Percentiles rank a stretch among this genome's conserved stretches.
Evolutionary conservation across 2,888 invertebrate species (phyloP).

Genomic region (Malthinus seriepunctatus): DNA sequence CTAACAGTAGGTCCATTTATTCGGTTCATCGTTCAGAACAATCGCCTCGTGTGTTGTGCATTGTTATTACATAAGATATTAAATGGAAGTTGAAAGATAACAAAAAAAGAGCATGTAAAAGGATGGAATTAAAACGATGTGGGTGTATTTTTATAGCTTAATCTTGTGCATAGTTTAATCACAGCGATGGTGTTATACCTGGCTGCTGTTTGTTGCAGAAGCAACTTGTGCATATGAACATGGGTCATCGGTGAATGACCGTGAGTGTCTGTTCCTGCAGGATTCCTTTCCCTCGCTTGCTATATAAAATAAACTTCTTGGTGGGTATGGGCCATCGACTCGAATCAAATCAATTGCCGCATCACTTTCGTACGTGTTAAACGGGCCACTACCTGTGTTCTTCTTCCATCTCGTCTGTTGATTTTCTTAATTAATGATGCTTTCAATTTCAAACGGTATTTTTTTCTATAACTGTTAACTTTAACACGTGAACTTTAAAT

Average conservation of each 20-base stretch:
- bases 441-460: constrained; percentile 15
- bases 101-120: background rate
- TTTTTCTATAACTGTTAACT: constrained; percentile 4
- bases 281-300: constrained; percentile 17
- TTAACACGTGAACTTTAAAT: background rate
- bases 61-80: background rate
- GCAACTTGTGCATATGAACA: constrained; percentile 8
- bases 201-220: constrained; percentile 13
- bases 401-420: constrained; percentile 10
- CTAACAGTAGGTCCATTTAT: no score
- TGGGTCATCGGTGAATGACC: constrained; percentile 25
- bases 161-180: constrained; percentile 16
- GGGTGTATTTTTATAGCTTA: constrained; percentile 10
- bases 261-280: constrained; percentile 21
- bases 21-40: no score
- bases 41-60: background rate
- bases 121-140: background rate
- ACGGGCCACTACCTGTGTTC: constrained; percentile 16
- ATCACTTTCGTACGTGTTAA: constrained; percentile 20
- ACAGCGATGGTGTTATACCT: constrained; percentile 15
- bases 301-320: constrained; percentile 16
- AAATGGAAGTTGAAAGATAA: background rate
- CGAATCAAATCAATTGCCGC: constrained; percentile 25
- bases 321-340: constrained; percentile 21
- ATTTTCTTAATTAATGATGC: constrained; percentile 16